Evolutionary conservation across 2,888 invertebrate species (phyloP).

Genomic region (Terebella lapidaria): DNA sequence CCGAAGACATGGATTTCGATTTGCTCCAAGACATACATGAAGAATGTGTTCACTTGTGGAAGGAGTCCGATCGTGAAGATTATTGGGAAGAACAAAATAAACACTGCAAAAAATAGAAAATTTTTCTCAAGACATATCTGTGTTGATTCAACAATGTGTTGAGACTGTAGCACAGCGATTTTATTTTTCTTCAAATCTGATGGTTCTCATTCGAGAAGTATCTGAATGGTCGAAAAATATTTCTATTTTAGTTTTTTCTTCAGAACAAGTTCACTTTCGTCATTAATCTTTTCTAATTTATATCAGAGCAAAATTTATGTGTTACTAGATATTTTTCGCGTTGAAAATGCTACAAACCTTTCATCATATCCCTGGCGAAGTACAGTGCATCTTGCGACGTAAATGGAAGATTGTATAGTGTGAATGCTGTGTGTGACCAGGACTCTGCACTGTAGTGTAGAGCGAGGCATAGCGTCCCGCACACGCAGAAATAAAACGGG

Average conservation of each 20-base stretch:
- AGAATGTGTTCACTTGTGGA: constrained; percentile 92
- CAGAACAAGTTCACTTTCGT: too few species aligned
- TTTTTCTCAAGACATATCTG: too few species aligned
- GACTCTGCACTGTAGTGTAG: constrained; percentile 40
- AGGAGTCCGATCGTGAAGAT: constrained; percentile 92
- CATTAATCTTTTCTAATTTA: too few species aligned
- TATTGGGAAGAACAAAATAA: constrained; percentile 85
- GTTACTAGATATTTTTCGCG: too few species aligned
- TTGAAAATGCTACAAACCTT: too few species aligned
- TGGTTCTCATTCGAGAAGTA: neutral
- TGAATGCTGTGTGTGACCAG: constrained; percentile 31
- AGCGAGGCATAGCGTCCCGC: constrained; percentile 58
- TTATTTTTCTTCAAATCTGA: too few species aligned
- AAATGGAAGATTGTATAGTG: constrained; percentile 55
- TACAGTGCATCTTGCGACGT: constrained; percentile 64
- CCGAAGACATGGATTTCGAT: constrained; percentile 60
- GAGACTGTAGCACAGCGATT: too few species aligned
- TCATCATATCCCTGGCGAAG: constrained; percentile 68
- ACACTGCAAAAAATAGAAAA: constrained; percentile 50
- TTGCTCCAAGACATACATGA: constrained; percentile 94
- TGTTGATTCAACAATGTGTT: too few species aligned
- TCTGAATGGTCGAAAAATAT: neutral
- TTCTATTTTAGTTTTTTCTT: too few species aligned
- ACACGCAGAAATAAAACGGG: constrained; percentile 87
- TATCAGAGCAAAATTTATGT: too few species aligned